Conservation (phyloP, 2,113 vertebrate genomes). For the Parus major region DNA sequence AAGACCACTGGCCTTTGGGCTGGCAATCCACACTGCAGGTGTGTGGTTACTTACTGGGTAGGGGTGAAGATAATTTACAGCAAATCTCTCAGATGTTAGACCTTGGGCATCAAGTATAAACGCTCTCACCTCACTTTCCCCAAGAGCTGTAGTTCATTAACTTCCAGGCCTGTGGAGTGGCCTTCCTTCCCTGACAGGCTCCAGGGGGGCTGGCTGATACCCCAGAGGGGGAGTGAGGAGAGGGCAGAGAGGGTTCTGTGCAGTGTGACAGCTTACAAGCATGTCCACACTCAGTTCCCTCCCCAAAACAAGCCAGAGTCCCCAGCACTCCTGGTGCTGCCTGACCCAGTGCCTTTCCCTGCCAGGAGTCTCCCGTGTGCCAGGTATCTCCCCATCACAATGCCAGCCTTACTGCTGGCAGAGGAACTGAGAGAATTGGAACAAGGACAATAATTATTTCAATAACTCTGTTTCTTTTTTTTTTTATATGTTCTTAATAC, state of each 20-base stretch:
- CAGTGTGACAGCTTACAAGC: not conserved
- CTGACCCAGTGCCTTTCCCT: not conserved
- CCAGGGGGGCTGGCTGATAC: not conserved
- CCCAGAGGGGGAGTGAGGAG: not conserved
- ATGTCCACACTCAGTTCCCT: not conserved
- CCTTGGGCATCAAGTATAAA: not conserved
- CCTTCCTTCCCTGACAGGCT: not conserved
- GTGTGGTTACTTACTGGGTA: not conserved
- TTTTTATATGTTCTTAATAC: not conserved
- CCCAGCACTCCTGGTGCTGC: accelerated
- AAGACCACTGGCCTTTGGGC: not conserved
- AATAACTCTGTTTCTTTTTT: accelerated
- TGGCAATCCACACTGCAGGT: not conserved
- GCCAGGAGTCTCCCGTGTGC: not conserved
- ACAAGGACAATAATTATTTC: not conserved
- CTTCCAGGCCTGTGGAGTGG: not conserved
- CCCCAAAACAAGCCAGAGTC: not conserved
- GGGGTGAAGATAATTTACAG: not conserved
- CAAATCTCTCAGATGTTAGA: not conserved
- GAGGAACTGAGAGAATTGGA: not conserved
- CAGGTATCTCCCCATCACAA: not conserved
- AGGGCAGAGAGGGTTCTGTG: not conserved
- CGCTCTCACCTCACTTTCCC: not conserved
- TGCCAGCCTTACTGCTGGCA: not conserved
- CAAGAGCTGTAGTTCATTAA: not conserved